These are phyloP conservation scores for Pluvialis apricaria DNA, from an alignment of 2,113 vertebrate species.

Conservation along the genomic window DNA sequence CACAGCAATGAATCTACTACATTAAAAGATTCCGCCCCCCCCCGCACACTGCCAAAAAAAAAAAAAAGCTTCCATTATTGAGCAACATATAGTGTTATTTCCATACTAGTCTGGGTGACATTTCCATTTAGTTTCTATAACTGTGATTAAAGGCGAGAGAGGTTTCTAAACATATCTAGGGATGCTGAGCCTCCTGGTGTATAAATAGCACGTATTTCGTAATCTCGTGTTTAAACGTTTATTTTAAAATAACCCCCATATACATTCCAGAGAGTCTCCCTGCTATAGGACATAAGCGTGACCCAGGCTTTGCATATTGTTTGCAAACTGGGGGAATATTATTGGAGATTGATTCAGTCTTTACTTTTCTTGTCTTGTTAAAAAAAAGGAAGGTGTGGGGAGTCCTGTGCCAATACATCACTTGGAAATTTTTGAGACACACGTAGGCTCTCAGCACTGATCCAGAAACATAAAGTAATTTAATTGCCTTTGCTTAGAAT, in stretches of 20 bases:
- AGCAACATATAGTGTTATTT: constrained; percentile 38
- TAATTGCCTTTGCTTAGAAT: constrained; percentile 17
- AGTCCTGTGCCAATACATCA: not conserved
- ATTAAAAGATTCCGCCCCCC: not conserved
- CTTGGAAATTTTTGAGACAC: not conserved
- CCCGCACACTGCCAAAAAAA: not conserved
- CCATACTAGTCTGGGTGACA: constrained; percentile 58
- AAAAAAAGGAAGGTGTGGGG: not conserved
- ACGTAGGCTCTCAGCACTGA: not conserved
- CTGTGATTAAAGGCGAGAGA: constrained; percentile 60
- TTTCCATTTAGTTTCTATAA: constrained; percentile 68
- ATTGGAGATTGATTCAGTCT: not conserved
- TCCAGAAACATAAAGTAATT: not conserved
- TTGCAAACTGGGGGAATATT: not conserved
- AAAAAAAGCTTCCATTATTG: constrained; percentile 16
- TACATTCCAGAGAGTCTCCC: constrained; percentile 46
- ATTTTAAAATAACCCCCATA: constrained; percentile 65
- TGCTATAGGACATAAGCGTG: not conserved
- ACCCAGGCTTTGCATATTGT: not conserved
- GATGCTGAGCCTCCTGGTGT: constrained; percentile 58
- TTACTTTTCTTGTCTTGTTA: not conserved
- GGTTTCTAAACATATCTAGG: constrained; percentile 72
- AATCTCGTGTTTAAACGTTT: constrained; percentile 64
- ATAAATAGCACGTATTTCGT: constrained; percentile 72
- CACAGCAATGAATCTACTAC: not conserved